phyloP scores from a whole-genome alignment of 1,140 invertebrate species.

The Chironomus tepperi region DNA sequence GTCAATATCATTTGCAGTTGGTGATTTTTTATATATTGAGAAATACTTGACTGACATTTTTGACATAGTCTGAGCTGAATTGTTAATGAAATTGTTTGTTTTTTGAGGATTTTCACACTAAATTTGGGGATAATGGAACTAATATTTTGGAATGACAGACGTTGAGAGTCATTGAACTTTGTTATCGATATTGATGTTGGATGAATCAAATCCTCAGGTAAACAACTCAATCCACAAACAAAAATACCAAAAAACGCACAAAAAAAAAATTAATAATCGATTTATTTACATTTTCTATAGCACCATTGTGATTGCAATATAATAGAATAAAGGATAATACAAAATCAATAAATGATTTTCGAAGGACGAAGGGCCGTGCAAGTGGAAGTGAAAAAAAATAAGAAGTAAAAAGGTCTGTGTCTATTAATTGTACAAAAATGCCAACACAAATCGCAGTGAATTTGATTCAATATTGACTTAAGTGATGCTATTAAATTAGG shows the following conservation, averaged over 20 bases:
- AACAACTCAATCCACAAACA: background rate
- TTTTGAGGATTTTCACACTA: no score
- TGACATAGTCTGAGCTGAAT: background rate
- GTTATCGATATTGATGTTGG: background rate
- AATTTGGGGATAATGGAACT: no score
- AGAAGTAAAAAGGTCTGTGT: no score
- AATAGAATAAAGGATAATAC: no score
- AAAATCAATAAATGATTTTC: no score
- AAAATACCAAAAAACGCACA: background rate
- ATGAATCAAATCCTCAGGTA: background rate
- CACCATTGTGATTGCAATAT: background rate
- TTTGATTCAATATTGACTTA: conserved; percentile 9
- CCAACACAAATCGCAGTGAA: background rate
- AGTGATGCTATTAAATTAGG: conserved; percentile 6
- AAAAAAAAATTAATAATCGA: background rate
- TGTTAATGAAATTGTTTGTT: no score
- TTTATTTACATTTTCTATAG: background rate
- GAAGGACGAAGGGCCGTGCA: background rate
- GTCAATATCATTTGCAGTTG: background rate
- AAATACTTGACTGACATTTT: background rate
- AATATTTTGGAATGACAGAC: no score
- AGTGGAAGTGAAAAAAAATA: background rate
- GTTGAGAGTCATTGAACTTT: background rate
- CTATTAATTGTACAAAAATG: no score
- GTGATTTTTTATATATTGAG: background rate